These are phyloP conservation scores for Ametastegia equiseti DNA, from an alignment of 2,888 invertebrate genomes.

Conservation along the genomic window DNA sequence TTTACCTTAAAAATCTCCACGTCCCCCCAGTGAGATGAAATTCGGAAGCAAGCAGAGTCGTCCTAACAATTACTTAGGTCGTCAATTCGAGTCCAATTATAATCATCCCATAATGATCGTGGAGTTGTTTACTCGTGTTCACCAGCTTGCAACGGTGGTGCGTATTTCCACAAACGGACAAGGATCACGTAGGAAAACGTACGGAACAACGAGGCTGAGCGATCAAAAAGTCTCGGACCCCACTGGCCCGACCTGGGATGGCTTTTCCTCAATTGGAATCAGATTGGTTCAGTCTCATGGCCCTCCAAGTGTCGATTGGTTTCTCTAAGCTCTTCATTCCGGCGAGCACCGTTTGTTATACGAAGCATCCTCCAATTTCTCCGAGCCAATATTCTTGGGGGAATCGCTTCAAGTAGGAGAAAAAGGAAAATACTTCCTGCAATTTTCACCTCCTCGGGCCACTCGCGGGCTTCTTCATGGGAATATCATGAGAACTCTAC, in stretches of 20 bases:
- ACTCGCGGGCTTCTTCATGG: not conserved
- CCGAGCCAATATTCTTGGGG: not conserved
- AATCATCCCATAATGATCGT: not conserved
- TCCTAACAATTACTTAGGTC: too few species aligned
- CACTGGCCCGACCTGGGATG: not conserved
- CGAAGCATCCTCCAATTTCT: not conserved
- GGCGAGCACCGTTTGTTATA: not conserved
- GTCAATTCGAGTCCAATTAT: slow-evolving; percentile 9
- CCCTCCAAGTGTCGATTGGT: not conserved
- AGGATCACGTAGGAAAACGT: not conserved
- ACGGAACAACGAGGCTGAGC: not conserved
- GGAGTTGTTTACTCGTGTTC: slow-evolving; percentile 1
- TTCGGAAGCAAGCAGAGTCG: too few species aligned
- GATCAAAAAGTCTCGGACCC: not conserved
- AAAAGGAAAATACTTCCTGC: not conserved
- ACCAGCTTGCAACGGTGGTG: too few species aligned
- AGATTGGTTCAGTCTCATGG: not conserved
- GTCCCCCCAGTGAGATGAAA: too few species aligned
- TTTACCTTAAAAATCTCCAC: too few species aligned
- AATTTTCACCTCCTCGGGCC: not conserved
- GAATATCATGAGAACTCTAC: too few species aligned
- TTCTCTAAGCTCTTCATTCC: not conserved
- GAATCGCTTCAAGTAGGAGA: not conserved
- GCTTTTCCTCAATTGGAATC: slow-evolving; percentile 6
- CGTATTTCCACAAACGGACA: not conserved